These are phyloP conservation scores for Acanthosoma haemorrhoidale DNA, from an alignment of 2,888 invertebrate genomes.

Conservation along the genomic window DNA sequence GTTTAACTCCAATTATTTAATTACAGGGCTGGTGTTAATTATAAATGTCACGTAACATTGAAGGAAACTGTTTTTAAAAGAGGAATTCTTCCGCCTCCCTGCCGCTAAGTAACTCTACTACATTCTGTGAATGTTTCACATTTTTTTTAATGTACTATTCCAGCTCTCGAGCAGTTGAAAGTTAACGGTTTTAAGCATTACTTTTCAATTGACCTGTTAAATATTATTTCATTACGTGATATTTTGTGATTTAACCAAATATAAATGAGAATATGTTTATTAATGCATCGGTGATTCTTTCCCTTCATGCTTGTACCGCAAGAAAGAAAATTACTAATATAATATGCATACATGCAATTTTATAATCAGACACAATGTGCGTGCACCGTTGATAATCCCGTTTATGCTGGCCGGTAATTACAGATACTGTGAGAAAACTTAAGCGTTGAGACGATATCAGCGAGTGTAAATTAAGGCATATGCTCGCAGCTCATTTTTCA, in stretches of 20 bases:
- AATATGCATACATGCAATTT: too few relatives aligned
- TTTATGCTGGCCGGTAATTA: not conserved
- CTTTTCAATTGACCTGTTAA: not conserved
- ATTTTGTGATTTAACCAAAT: too few relatives aligned
- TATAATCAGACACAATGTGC: not conserved
- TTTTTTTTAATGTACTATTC: too few relatives aligned
- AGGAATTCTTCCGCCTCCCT: not conserved
- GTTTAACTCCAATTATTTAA: conserved; percentile 1
- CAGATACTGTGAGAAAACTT: not conserved
- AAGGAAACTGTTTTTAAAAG: not conserved
- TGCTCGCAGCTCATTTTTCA: conserved; percentile 3
- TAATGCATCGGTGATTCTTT: too few relatives aligned
- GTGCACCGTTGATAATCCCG: not conserved
- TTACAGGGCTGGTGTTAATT: not conserved
- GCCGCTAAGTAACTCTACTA: not conserved
- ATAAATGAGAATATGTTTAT: too few relatives aligned
- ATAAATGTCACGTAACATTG: not conserved
- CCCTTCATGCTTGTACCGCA: too few relatives aligned
- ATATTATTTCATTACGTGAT: too few relatives aligned
- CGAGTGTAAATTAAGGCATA: not conserved
- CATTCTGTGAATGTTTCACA: not conserved
- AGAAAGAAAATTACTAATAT: too few relatives aligned
- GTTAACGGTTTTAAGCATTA: not conserved
- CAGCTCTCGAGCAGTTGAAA: too few relatives aligned
- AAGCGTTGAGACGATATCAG: not conserved